Conservation (phyloP, 2,113 vertebrate genomes). For the Xiphias gladius region DNA sequence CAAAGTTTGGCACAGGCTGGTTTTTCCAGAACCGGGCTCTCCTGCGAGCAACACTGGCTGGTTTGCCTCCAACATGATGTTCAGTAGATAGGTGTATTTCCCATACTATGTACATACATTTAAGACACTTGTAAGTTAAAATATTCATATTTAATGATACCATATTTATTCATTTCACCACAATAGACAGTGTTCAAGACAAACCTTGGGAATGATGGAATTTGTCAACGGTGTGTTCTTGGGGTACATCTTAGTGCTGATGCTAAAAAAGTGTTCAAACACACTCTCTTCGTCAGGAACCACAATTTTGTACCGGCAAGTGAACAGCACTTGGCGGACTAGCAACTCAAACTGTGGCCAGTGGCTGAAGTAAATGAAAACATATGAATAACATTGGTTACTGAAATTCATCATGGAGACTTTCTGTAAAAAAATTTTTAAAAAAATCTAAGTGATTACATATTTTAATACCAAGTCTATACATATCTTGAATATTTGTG, state of each 20-base stretch:
- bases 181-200: not conserved
- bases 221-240: conserved; percentile 55
- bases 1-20: conserved; percentile 81
- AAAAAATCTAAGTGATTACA: too few species aligned
- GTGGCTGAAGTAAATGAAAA: conserved; percentile 72
- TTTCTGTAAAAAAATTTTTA: not conserved
- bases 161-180: not conserved
- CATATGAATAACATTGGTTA: not conserved
- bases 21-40: conserved; percentile 87
- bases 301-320: conserved; percentile 76
- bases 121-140: not conserved
- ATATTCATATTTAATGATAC: not conserved
- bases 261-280: conserved; percentile 86
- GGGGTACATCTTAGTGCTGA: conserved; percentile 43
- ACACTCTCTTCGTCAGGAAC: conserved; percentile 79
- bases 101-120: conserved; percentile 78
- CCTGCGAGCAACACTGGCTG: conserved; percentile 87
- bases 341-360: conserved; percentile 85
- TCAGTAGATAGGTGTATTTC: conserved; percentile 79
- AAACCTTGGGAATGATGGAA: conserved; percentile 83
- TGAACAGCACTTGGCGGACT: conserved; percentile 73
- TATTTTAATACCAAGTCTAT: too few species aligned
- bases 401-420: not conserved
- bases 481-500: not conserved
- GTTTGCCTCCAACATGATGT: conserved; percentile 80